Conservation (phyloP, 2,113 vertebrate species). For the Parus major region DNA sequence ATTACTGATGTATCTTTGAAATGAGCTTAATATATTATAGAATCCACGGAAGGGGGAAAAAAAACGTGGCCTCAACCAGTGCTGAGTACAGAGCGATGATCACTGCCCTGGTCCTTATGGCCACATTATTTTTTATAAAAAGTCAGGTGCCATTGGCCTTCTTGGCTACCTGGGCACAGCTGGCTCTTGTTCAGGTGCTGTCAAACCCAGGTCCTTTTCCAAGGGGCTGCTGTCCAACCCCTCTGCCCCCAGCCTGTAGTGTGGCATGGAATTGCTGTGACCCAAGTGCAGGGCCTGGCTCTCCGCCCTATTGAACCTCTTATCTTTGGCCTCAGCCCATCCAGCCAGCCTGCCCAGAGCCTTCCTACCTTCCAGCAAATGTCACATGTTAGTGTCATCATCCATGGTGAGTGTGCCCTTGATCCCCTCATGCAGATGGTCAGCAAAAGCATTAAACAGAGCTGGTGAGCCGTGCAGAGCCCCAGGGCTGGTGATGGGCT, state of each 20-base stretch:
- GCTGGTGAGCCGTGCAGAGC: neutral
- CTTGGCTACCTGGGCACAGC: neutral
- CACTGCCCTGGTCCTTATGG: too few relatives aligned
- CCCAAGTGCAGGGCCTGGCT: too few relatives aligned
- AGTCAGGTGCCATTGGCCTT: neutral
- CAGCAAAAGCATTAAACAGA: neutral
- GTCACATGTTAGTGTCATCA: too few relatives aligned
- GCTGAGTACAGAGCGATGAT: neutral
- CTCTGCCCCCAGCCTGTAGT: neutral
- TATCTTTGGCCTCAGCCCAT: neutral
- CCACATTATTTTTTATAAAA: too few relatives aligned
- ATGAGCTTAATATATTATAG: neutral
- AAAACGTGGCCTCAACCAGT: too few relatives aligned
- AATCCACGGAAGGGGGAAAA: neutral
- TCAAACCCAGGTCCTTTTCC: too few relatives aligned
- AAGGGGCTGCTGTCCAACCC: neutral
- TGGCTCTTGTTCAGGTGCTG: neutral
- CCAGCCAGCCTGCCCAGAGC: neutral
- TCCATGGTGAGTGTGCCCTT: neutral
- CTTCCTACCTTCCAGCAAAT: neutral
- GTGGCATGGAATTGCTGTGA: neutral
- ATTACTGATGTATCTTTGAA: neutral
- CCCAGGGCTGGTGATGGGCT: neutral
- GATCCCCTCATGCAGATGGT: neutral
- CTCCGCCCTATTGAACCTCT: neutral